Evolutionary conservation across 2,797 vertebrate species (phyloP), one percentile per base, ranked within the genome.

Genomic region (Sebastes steindachneri): DNA sequence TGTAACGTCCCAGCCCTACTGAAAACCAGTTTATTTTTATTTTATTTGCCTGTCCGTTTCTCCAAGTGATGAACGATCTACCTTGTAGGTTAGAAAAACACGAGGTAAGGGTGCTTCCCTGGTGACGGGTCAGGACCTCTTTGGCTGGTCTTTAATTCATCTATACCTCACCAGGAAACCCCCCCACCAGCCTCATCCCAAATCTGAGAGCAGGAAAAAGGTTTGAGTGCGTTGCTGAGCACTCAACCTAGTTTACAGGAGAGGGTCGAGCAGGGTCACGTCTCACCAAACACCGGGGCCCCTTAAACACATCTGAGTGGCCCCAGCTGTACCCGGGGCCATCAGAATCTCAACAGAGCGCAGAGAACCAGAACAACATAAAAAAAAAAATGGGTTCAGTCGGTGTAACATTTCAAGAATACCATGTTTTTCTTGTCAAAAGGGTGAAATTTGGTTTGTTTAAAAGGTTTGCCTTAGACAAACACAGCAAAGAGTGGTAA

Each of bases 181-280:
- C 79, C 85, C 86, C 28, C 83, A 17, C 68, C 59, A 31, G 65
- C 78, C 66, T 73, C 74, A 57, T 53, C 65, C 74, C 15, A 28
- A 83, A 76, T 75, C 65, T 51, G 55, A 35, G 73, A 76, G 71
- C 63, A 74, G 83, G 84, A 75, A 88, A 88, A 75, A 25, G 51
- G 68, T 75, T 57, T 67, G 66, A 86, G 87, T 70, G 73, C 53
- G 84, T 87, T 87, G 83, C 81, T n/a, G 86, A 89, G 91, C 82
- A 91, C 91, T 93, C 82, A 89, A 87, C 90, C 92, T 83, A 88
- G 92, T 95, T 95, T 95, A 93, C 92, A 92, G 87, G 89, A 93
- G 77, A 63, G 87, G 95, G 94, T 95, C 90, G 84, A 91, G 77
- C 83, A 19, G 92, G 95, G 94, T 96, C 94, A 93, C 31, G 72